phyloP scores from a whole-genome alignment of 2,113 vertebrate species.

The Erythrocercus mccallii region DNA sequence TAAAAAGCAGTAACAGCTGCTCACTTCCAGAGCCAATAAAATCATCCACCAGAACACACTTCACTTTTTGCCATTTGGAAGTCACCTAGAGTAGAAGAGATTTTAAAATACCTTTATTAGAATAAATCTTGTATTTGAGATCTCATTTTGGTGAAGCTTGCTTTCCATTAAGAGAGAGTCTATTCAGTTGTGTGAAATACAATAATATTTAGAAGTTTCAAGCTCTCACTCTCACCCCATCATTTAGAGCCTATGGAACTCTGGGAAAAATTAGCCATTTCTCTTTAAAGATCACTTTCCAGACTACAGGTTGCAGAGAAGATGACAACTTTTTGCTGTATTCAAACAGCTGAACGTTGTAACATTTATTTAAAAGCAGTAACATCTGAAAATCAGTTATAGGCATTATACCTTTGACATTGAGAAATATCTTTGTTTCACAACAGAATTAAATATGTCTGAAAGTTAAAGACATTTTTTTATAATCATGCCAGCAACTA shows the following conservation, averaged over 20 bases:
- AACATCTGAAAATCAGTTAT: neutral
- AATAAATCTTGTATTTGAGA: neutral
- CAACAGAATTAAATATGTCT: neutral
- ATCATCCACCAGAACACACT: constrained; percentile 82
- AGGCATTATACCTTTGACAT: neutral
- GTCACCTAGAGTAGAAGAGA: constrained; percentile 74
- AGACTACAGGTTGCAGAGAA: neutral
- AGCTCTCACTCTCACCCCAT: neutral
- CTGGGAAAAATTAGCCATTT: neutral
- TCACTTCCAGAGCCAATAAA: constrained; percentile 86
- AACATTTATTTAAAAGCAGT: neutral
- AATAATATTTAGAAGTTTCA: neutral
- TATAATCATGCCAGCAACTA: neutral
- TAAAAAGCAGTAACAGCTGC: constrained; percentile 85
- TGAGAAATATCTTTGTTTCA: neutral
- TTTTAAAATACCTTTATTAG: neutral
- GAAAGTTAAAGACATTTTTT: neutral
- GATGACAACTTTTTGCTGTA: neutral
- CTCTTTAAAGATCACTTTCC: neutral
- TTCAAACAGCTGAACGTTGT: neutral
- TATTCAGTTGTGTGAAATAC: neutral
- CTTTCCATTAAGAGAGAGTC: neutral
- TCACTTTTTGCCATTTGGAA: constrained; percentile 80
- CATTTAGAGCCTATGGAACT: neutral
- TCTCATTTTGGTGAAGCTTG: neutral